These are phyloP conservation scores for Graphium colonna DNA, from an alignment of 2,888 invertebrate species.

Conservation along the genomic window DNA sequence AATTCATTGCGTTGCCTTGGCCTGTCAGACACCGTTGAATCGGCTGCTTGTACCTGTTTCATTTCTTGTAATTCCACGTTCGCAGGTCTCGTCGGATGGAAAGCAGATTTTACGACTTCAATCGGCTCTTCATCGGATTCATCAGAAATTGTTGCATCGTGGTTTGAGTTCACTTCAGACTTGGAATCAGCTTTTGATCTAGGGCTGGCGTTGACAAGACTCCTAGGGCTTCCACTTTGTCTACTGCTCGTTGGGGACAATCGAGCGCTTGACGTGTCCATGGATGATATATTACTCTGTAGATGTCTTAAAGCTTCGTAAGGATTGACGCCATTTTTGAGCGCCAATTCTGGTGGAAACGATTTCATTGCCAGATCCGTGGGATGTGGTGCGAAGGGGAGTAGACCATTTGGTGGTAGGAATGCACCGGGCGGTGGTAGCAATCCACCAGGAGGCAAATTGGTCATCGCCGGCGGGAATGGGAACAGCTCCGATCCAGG, in stretches of 20 bases:
- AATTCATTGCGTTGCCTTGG: slow-evolving; percentile 73
- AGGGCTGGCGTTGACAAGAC: slow-evolving; percentile 61
- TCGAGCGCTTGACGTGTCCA: slow-evolving; percentile 69
- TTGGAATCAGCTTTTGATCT: slow-evolving; percentile 78
- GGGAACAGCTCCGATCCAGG: slow-evolving; percentile 69
- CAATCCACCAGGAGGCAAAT: slow-evolving; percentile 68
- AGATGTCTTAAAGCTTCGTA: slow-evolving; percentile 76
- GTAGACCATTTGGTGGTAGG: slow-evolving; percentile 74
- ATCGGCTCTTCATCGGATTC: slow-evolving; percentile 86
- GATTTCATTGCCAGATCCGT: slow-evolving; percentile 71
- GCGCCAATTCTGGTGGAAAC: slow-evolving; percentile 69
- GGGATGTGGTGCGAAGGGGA: slow-evolving; percentile 78
- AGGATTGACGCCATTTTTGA: slow-evolving; percentile 79
- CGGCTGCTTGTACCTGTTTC: slow-evolving; percentile 78
- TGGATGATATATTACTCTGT: slow-evolving; percentile 68
- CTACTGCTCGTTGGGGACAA: slow-evolving; percentile 79
- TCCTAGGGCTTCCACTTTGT: slow-evolving; percentile 76
- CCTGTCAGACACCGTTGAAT: slow-evolving; percentile 79
- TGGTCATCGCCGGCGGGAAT: slow-evolving; percentile 65
- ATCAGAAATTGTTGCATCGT: slow-evolving; percentile 81
- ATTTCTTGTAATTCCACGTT: slow-evolving; percentile 78
- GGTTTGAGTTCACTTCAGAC: slow-evolving; percentile 82
- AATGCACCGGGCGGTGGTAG: slow-evolving; percentile 80
- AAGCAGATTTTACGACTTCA: slow-evolving; percentile 88
- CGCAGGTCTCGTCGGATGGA: slow-evolving; percentile 83